phyloP scores from a whole-genome alignment of 2,113 vertebrate genomes.

The Mystacornis crossleyi region DNA sequence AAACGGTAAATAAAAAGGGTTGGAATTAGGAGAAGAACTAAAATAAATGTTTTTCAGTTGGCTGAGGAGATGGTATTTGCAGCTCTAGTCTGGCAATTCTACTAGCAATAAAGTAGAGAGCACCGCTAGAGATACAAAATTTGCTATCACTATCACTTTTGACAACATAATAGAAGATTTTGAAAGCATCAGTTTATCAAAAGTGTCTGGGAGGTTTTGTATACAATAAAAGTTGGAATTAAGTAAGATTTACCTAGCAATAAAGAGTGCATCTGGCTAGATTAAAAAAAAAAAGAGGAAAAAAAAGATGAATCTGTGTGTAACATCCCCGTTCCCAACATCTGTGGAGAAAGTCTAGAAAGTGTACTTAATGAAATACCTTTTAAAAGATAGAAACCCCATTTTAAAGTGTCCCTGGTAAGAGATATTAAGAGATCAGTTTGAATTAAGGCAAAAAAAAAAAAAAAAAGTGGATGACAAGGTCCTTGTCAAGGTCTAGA shows the following conservation, averaged over 20 bases:
- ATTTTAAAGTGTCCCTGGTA: background rate
- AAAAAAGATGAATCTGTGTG: background rate
- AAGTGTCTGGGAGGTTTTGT: background rate
- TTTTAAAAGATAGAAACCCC: background rate
- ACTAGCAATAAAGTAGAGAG: background rate
- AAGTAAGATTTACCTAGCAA: background rate
- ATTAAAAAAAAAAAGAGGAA: background rate
- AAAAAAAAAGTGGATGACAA: conserved; percentile 9
- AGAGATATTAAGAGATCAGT: background rate
- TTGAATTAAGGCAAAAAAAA: conserved; percentile 24
- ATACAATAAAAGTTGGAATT: background rate
- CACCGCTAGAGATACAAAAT: background rate
- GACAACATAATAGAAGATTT: background rate
- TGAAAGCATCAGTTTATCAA: background rate
- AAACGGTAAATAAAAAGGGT: conserved; percentile 1
- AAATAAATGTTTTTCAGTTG: background rate
- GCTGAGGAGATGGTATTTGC: background rate
- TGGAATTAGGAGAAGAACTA: background rate
- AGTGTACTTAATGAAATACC: background rate
- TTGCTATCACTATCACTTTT: background rate
- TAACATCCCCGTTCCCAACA: too few relatives aligned
- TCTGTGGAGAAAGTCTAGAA: background rate
- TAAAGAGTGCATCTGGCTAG: background rate
- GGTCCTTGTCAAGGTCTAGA: background rate
- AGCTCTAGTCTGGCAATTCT: background rate